Percentiles rank a stretch among this genome's conserved stretches.
Evolutionary conservation across 2,113 vertebrate species (phyloP).

Genomic region (Odontesthes bonariensis): DNA sequence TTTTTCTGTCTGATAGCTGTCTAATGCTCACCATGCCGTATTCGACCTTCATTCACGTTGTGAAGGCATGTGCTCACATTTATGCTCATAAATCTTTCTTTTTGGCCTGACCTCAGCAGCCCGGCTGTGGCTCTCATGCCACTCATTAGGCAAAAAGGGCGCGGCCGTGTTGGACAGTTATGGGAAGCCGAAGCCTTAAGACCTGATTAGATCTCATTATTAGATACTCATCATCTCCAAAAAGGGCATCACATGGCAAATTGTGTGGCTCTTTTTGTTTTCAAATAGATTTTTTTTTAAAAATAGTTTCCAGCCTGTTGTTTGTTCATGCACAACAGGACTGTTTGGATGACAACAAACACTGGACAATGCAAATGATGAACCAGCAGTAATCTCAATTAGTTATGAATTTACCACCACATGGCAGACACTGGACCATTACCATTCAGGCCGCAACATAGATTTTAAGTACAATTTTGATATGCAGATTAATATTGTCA

Average conservation of each 20-base stretch:
- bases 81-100: conserved; percentile 35
- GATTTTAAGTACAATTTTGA: no score
- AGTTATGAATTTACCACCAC: no score
- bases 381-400: background rate
- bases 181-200: background rate
- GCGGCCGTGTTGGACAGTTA: background rate
- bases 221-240: conserved; percentile 40
- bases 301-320: conserved; percentile 32
- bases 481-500: no score
- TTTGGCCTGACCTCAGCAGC: conserved; percentile 29
- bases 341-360: conserved; percentile 11
- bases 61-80: background rate
- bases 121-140: conserved; percentile 10
- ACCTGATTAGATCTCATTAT: no score
- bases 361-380: background rate
- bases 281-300: conserved; percentile 13
- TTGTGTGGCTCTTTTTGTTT: background rate
- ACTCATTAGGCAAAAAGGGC: background rate
- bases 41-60: background rate
- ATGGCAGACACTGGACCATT: no score
- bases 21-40: no score
- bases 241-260: conserved; percentile 21
- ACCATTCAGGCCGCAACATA: no score
- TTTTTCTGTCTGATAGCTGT: no score
- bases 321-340: background rate